Evolutionary conservation across 2,797 vertebrate species (phyloP).

Genomic region (Periparus ater): DNA sequence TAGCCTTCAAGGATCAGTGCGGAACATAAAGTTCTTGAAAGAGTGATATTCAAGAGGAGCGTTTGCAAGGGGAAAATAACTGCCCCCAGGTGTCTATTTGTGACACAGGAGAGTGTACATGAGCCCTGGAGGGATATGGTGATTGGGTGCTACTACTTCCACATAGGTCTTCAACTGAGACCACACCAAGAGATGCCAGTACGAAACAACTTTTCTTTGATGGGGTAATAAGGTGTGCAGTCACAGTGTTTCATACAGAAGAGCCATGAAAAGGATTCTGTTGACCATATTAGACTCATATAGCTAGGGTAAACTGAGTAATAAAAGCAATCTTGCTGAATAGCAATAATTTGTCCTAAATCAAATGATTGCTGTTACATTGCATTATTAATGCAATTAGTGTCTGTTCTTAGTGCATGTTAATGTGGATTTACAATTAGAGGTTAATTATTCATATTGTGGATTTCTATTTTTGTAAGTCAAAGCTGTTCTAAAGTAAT

Average conservation of each 20-base stretch:
- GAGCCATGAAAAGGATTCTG: not conserved
- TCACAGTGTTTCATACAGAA: not conserved
- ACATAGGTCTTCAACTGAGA: not conserved
- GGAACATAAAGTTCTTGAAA: not conserved
- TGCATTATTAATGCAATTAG: constrained; percentile 34
- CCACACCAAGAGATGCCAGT: not conserved
- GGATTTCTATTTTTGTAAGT: constrained; percentile 11
- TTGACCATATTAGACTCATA: not conserved
- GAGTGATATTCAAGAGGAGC: not conserved
- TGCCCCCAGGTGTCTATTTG: not conserved
- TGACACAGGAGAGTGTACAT: not conserved
- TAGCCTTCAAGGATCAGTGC: not conserved
- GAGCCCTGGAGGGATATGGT: not conserved
- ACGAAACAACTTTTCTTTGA: not conserved
- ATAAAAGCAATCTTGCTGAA: not conserved
- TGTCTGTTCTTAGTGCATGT: not conserved
- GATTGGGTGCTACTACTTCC: not conserved
- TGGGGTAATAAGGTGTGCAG: not conserved
- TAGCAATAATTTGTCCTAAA: not conserved
- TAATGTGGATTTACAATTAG: constrained; percentile 4
- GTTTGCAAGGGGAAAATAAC: not conserved
- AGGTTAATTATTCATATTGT: constrained; percentile 13
- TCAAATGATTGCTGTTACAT: not conserved
- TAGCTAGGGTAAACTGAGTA: not conserved
- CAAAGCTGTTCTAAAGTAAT: not conserved